A percentile compares a stretch with the other conserved stretches of the same genome.
Evolutionary conservation across 1,140 invertebrate genomes (phyloP).

Genomic region (Neotoxoptera formosana): DNA sequence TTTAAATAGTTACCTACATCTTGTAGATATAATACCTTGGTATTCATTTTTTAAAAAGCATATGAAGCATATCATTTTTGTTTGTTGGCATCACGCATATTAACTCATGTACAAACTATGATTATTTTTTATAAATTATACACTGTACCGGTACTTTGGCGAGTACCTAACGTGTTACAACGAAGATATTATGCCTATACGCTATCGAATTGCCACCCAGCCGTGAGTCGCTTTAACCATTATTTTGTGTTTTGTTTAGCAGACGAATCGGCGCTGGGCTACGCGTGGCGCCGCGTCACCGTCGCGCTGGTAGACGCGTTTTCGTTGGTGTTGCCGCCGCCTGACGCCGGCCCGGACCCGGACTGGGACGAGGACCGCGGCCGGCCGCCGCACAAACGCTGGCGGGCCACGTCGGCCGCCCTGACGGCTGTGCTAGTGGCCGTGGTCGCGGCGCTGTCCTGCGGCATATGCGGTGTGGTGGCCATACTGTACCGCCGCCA

Average conservation of each 20-base stretch:
- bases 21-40: too few relatives aligned
- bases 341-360: too few relatives aligned
- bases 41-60: too few relatives aligned
- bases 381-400: background rate
- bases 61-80: too few relatives aligned
- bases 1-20: too few relatives aligned
- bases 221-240: background rate
- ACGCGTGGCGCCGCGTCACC: background rate
- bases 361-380: background rate
- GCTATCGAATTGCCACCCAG: too few relatives aligned
- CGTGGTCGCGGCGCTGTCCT: constrained; percentile 15
- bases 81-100: too few relatives aligned
- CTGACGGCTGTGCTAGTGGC: background rate
- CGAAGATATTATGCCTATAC: too few relatives aligned
- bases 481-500: constrained; percentile 11
- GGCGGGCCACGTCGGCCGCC: background rate
- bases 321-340: background rate
- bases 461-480: constrained; percentile 14
- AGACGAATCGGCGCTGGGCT: background rate
- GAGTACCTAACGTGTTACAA: too few relatives aligned
- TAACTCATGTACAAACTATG: too few relatives aligned
- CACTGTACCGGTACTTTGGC: too few relatives aligned
- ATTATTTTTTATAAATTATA: too few relatives aligned
- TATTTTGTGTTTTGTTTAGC: background rate
- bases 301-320: background rate